Base-by-base conservation (phyloP, 2,888 invertebrate species). In the Rhynchonema sp. region DNA sequence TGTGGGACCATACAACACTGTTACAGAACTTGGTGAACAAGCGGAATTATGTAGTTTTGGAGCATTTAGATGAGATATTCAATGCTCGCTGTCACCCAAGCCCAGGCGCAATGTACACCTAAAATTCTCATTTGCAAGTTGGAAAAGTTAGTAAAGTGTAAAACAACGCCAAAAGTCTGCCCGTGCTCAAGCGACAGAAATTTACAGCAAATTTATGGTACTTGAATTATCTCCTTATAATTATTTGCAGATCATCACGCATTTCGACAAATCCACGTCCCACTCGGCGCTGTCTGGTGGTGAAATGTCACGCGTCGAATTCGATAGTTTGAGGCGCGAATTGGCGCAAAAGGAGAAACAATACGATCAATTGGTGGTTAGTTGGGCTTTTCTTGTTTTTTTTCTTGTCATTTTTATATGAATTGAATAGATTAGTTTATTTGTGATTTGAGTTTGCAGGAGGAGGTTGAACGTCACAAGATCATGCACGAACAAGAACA, bases 401-500 rank as follows among this genome's bases (percentile, higher is more conserved):
- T 46, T 58, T 20, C 56, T 20, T 55, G 52, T 53, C n/a, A 6
- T 55, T 55, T 6, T 55, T 55, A 28, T 13, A 6, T 28, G 13
- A 17, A 13, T 26, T 13, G 28, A 55, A 52, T 23, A 23, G 23
- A 17, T 52, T 52, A 9, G n/a, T n/a, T 52, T 22, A 52, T n/a
- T 6, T n/a, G 23, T 20, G n/a, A n/a, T 58, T 57, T 46, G 22
- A 27, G 22, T 28, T 61, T 60, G 22, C 46, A 61, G 61, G 61
- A 61, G 26, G 61, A 61, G 1, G 56, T 60, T 23, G 61, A 61
- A 55, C 46, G 59, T 25, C 55, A 38, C 20, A 28, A 59, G 2
- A 60, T 60, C 6, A 61, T 61, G 61, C 56, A 61, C 28, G 61
- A 61, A 26, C 61, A 61, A 30, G 61, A 61, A 60, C 55, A 55